phyloP scores from a whole-genome alignment of 2,113 vertebrate species.

The Etheostoma cragini region DNA sequence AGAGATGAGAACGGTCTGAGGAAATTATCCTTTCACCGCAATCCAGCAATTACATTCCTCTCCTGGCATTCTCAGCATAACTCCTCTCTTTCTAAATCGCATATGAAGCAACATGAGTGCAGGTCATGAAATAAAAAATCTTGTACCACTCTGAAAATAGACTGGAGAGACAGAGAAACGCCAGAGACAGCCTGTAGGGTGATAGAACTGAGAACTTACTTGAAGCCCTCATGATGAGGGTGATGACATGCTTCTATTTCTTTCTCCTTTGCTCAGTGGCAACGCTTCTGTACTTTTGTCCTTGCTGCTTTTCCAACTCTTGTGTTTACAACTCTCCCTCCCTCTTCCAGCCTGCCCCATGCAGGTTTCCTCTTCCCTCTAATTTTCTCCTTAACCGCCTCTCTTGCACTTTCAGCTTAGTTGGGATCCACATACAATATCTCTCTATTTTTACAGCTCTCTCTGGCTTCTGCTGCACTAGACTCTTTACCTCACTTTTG shows the following conservation, averaged over 20 bases:
- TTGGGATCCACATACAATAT: conserved; percentile 53
- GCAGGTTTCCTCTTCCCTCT: conserved; percentile 71
- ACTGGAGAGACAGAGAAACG: background rate
- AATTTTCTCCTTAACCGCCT: conserved; percentile 65
- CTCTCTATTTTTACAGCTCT: conserved; percentile 49
- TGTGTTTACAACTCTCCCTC: conserved; percentile 65
- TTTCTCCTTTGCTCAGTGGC: conserved; percentile 33
- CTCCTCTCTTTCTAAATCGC: conserved; percentile 60
- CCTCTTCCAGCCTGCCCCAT: conserved; percentile 65
- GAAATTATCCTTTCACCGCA: conserved; percentile 69
- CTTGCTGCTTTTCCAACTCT: conserved; percentile 28
- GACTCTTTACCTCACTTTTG: conserved; percentile 1
- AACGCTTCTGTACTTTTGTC: conserved; percentile 23
- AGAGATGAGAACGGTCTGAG: conserved; percentile 63
- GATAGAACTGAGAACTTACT: conserved; percentile 71
- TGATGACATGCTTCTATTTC: conserved; percentile 51
- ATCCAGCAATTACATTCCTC: conserved; percentile 72
- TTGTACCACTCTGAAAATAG: conserved; percentile 57
- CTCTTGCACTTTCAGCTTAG: conserved; percentile 55
- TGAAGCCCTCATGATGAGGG: conserved; percentile 68
- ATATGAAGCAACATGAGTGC: conserved; percentile 37
- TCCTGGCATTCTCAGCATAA: conserved; percentile 70
- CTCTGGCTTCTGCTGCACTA: background rate
- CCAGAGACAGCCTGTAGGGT: background rate
- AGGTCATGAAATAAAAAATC: conserved; percentile 15